A percentile compares a stretch with the other conserved stretches of the same genome.
Conservation (phyloP, 2,797 vertebrate species). For the Cirrhinus mrigala region DNA sequence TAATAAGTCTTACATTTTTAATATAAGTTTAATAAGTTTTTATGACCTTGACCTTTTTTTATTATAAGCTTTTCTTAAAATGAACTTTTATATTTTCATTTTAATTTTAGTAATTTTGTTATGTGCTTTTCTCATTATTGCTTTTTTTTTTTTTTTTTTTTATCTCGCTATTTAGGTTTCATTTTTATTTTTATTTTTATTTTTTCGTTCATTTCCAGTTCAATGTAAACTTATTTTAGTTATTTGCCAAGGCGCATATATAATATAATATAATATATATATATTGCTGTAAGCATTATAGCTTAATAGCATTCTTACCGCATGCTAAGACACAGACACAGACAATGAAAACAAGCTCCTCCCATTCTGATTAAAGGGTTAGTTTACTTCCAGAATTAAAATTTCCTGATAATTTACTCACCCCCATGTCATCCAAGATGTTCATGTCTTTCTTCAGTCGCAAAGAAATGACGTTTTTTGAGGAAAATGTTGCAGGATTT, state of each 20-base stretch:
- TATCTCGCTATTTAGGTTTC: not conserved
- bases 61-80: not conserved
- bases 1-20: too few relatives aligned
- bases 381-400: too few relatives aligned
- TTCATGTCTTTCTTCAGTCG: too few relatives aligned
- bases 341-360: constrained; percentile 2
- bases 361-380: not conserved
- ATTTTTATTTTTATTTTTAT: too few relatives aligned
- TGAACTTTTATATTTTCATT: not conserved
- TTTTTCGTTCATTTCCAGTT: not conserved
- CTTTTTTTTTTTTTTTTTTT: not conserved
- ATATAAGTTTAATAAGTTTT: too few relatives aligned
- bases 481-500: too few relatives aligned
- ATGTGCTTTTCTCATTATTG: not conserved
- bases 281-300: not conserved
- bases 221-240: too few relatives aligned
- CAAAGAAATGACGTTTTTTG: too few relatives aligned
- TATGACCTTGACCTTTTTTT: not conserved
- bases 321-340: constrained; percentile 26
- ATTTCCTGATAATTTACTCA: too few relatives aligned
- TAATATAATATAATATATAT: too few relatives aligned
- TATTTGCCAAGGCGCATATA: too few relatives aligned
- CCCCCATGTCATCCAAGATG: too few relatives aligned
- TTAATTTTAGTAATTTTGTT: not conserved
- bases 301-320: constrained; percentile 7